phyloP scores from a whole-genome alignment of 2,888 invertebrate genomes.

The Meteorus colon region DNA sequence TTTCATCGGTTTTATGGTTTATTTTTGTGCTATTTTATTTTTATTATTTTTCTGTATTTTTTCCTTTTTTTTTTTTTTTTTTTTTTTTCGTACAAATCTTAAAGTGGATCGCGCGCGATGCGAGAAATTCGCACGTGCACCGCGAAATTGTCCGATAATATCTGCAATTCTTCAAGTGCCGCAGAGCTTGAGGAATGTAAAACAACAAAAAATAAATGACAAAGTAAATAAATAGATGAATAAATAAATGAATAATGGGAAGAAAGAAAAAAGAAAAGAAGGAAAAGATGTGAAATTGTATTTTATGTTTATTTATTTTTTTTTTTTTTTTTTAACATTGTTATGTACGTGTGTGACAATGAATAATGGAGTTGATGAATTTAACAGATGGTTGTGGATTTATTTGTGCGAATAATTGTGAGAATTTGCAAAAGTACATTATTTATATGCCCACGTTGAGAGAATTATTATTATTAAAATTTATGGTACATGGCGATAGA shows the following conservation, averaged over 20 bases:
- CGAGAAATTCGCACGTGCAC: slow-evolving; percentile 29
- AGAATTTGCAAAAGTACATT: neutral
- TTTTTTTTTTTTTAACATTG: neutral
- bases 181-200: neutral
- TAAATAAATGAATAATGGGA: neutral
- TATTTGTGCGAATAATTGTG: slow-evolving; percentile 7
- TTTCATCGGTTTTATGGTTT: slow-evolving; percentile 20
- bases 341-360: neutral
- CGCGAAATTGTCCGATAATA: slow-evolving; percentile 25
- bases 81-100: neutral
- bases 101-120: slow-evolving; percentile 26
- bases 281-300: neutral
- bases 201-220: neutral
- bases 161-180: slow-evolving; percentile 16
- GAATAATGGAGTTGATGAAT: neutral
- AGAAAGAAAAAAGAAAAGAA: neutral
- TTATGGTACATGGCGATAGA: too few species aligned
- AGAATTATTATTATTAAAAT: neutral
- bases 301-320: neutral
- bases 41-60: neutral
- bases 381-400: neutral
- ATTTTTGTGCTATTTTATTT: neutral
- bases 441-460: too few species aligned
- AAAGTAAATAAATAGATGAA: slow-evolving; percentile 7
- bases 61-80: slow-evolving; percentile 26